Evolutionary conservation across 2,797 vertebrate species (phyloP).

Genomic region (Platalea minor): DNA sequence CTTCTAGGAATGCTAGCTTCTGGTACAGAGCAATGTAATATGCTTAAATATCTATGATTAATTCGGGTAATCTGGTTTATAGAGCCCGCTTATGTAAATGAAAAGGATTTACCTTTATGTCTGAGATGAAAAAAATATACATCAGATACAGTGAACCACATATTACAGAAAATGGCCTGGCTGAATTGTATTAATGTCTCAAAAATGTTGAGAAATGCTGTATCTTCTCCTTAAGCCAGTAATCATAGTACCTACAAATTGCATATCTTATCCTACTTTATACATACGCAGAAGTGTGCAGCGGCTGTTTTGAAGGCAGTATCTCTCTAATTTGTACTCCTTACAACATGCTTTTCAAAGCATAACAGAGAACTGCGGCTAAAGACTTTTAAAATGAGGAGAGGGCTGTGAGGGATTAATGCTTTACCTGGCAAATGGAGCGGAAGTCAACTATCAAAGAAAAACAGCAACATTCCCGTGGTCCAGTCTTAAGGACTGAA

Average conservation of each 20-base stretch:
- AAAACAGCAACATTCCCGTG: conserved; percentile 10
- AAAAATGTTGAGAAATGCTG: conserved; percentile 49
- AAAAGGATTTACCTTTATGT: conserved; percentile 71
- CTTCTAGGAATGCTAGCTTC: conserved; percentile 55
- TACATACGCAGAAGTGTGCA: conserved; percentile 37
- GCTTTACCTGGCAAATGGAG: conserved; percentile 59
- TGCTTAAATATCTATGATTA: conserved; percentile 65
- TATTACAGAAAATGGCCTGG: conserved; percentile 53
- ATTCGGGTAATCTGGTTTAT: conserved; percentile 68
- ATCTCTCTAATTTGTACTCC: conserved; percentile 39
- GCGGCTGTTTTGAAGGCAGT: conserved; percentile 42
- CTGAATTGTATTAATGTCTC: conserved; percentile 61
- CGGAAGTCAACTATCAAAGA: conserved; percentile 61
- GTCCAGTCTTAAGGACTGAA: neutral
- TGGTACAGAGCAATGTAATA: conserved; percentile 55
- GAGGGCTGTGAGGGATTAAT: conserved; percentile 32
- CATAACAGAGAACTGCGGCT: conserved; percentile 8
- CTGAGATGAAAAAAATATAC: conserved; percentile 67
- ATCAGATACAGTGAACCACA: conserved; percentile 59
- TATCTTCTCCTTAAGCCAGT: conserved; percentile 56
- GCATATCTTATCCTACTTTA: conserved; percentile 61
- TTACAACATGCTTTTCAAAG: conserved; percentile 38
- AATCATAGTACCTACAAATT: conserved; percentile 60
- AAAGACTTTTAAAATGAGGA: conserved; percentile 41
- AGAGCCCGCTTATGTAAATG: conserved; percentile 54